Evolutionary conservation across 1,140 invertebrate species (phyloP).

Genomic region (Lepidurus packardi): DNA sequence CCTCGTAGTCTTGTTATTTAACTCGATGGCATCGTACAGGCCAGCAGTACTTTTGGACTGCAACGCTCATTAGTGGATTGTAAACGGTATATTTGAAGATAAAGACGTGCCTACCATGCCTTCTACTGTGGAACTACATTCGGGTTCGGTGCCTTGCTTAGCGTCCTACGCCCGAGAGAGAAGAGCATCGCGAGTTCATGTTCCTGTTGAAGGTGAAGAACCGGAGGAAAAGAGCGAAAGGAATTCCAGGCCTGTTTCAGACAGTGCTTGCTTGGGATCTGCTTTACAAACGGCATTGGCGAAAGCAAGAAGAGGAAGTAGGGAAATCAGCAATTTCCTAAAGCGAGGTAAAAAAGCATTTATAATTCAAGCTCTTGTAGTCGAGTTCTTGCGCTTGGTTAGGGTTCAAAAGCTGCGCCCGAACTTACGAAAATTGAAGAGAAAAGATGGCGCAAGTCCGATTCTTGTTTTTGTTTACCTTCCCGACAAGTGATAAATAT

Average conservation of each 20-base stretch:
- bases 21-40: background rate
- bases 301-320: background rate
- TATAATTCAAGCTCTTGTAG: background rate
- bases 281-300: conserved; percentile 3
- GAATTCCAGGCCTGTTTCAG: background rate
- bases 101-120: background rate
- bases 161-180: background rate
- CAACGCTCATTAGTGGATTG: no score
- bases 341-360: background rate
- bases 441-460: no score
- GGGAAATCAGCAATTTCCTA: background rate
- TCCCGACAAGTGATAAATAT: no score
- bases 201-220: background rate
- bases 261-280: conserved; percentile 18
- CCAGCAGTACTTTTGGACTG: background rate
- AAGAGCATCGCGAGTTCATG: background rate
- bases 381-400: no score
- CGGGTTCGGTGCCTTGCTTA: conserved; percentile 6
- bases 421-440: no score
- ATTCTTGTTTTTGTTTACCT: no score
- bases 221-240: background rate
- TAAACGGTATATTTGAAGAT: no score
- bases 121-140: background rate
- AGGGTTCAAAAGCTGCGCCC: no score
- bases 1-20: background rate